Conservation (phyloP, 2,888 invertebrate genomes). For the Rotaria magnacalcarata region DNA sequence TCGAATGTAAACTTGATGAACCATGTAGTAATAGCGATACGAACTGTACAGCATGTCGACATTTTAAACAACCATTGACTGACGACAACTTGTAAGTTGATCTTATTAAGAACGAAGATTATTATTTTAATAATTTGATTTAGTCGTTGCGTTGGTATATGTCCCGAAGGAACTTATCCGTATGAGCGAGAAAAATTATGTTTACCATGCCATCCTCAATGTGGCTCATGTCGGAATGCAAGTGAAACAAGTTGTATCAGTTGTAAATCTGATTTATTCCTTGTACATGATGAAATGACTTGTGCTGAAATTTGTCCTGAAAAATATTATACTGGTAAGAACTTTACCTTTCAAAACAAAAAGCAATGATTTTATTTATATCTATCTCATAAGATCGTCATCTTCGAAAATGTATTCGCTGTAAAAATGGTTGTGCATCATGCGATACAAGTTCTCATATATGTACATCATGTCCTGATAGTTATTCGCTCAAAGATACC, state of each 20-base stretch:
- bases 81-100: background rate
- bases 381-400: background rate
- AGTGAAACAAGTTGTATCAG: constrained; percentile 10
- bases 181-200: background rate
- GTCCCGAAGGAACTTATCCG: background rate
- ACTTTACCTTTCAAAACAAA: background rate
- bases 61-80: constrained; percentile 2
- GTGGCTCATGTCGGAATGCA: constrained; percentile 15
- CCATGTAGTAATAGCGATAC: background rate
- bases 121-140: background rate
- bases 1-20: background rate
- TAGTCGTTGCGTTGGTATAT: constrained; percentile 8
- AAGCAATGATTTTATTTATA: background rate
- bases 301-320: background rate
- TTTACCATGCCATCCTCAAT: background rate
- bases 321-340: constrained; percentile 2
- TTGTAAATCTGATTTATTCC: constrained; percentile 3
- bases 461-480: constrained; percentile 7
- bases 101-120: too few species aligned
- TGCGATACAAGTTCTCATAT: background rate
- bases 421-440: constrained; percentile 6
- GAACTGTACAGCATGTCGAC: background rate
- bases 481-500: constrained; percentile 1
- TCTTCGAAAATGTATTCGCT: constrained; percentile 27
- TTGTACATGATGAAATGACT: constrained; percentile 14